Evolutionary conservation across 1,140 invertebrate genomes (phyloP).

Genomic region (Triops cancriformis): DNA sequence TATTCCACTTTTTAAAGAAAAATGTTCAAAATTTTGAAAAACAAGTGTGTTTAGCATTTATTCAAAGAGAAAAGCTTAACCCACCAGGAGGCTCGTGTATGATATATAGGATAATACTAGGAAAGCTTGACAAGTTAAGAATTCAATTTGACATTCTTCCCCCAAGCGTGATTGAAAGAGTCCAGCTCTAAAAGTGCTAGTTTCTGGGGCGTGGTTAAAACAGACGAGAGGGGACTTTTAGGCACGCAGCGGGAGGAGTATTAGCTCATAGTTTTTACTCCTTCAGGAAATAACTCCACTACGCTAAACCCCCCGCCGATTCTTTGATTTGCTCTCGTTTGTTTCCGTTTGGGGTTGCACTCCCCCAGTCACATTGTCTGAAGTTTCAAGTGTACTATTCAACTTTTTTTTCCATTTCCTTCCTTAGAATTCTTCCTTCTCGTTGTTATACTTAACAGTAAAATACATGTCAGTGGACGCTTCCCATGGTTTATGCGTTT

Average conservation of each 20-base stretch:
- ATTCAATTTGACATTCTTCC: slow-evolving; percentile 14
- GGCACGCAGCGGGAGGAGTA: not conserved
- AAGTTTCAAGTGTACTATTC: not conserved
- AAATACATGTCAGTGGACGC: too few relatives aligned
- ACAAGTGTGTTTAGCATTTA: too few relatives aligned
- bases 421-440: too few relatives aligned
- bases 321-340: slow-evolving; percentile 10
- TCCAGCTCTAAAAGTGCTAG: not conserved
- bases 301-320: not conserved
- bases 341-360: not conserved
- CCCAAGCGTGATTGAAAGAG: not conserved
- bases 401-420: too few relatives aligned
- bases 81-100: too few relatives aligned
- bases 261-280: not conserved
- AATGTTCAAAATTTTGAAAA: too few relatives aligned
- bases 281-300: not conserved
- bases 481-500: too few relatives aligned
- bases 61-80: too few relatives aligned
- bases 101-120: not conserved
- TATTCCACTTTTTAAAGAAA: too few relatives aligned
- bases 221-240: not conserved
- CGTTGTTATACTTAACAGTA: too few relatives aligned
- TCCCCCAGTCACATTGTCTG: not conserved
- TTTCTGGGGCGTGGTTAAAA: not conserved
- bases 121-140: not conserved